phyloP scores from a whole-genome alignment of 2,797 vertebrate species.

The Crenichthys baileyi region DNA sequence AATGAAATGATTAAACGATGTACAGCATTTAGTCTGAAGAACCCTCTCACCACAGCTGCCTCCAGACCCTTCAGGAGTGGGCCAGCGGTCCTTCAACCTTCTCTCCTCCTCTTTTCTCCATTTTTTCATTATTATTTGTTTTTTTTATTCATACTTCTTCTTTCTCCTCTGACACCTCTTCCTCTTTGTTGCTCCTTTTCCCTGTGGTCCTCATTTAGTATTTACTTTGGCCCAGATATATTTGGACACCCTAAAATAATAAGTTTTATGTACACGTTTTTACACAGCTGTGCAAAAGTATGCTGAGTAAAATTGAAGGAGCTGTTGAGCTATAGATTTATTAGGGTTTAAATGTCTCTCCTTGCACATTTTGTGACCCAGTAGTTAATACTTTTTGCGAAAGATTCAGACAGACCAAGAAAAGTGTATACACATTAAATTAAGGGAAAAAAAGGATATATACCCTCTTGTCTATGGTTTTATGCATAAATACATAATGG shows the following conservation, averaged over 20 bases:
- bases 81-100: constrained; percentile 16
- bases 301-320: neutral
- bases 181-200: constrained; percentile 85
- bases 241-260: neutral
- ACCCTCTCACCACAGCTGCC: constrained; percentile 10
- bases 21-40: constrained; percentile 5
- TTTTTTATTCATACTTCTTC: constrained; percentile 9
- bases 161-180: constrained; percentile 54
- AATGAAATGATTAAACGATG: constrained; percentile 27
- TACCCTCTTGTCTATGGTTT: neutral
- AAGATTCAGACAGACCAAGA: neutral
- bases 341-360: neutral
- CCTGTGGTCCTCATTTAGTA: neutral
- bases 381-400: no score
- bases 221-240: neutral
- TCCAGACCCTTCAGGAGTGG: constrained; percentile 6
- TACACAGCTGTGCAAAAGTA: neutral
- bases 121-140: neutral
- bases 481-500: neutral
- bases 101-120: constrained; percentile 6
- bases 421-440: neutral
- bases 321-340: neutral
- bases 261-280: neutral
- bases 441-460: neutral
- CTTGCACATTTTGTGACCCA: neutral